These are phyloP conservation scores for Cossypha heuglini DNA, from an alignment of 2,797 vertebrate species.

Conservation along the genomic window DNA sequence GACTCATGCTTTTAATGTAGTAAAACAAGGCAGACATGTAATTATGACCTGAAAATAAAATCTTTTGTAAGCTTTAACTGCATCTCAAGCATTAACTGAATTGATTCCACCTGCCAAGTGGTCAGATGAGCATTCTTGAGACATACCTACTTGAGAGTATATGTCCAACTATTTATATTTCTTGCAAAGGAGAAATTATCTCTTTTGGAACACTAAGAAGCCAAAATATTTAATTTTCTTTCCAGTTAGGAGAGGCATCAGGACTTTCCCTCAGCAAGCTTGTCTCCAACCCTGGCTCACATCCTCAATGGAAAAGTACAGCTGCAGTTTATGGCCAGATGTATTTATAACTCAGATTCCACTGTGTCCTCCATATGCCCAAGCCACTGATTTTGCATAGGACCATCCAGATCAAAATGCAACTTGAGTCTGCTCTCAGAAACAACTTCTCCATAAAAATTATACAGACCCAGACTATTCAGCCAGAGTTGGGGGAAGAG, in stretches of 20 bases:
- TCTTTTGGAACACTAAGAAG: not conserved
- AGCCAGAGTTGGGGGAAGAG: not conserved
- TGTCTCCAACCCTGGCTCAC: not conserved
- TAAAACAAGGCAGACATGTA: not conserved
- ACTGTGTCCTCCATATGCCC: not conserved
- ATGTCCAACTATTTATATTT: not conserved
- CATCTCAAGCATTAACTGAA: not conserved
- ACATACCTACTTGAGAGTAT: not conserved
- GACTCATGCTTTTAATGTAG: not conserved
- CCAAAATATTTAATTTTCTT: not conserved
- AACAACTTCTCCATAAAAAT: not conserved
- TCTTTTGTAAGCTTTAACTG: not conserved
- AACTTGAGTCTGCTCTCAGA: not conserved
- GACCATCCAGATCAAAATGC: not conserved
- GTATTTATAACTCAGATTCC: not conserved
- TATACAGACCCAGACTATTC: not conserved
- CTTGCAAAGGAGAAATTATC: not conserved
- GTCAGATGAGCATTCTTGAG: not conserved
- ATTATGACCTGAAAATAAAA: constrained; percentile 21
- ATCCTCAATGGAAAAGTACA: not conserved
- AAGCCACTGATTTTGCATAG: not conserved
- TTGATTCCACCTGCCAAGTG: not conserved
- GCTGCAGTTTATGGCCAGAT: not conserved
- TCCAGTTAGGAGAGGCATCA: not conserved
- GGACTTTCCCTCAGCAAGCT: not conserved